A percentile compares a stretch with the other conserved stretches of the same genome.
These are phyloP conservation scores for Caenorhabditis latens DNA, from an alignment of 1,140 invertebrate species.

Conservation along the genomic window DNA sequence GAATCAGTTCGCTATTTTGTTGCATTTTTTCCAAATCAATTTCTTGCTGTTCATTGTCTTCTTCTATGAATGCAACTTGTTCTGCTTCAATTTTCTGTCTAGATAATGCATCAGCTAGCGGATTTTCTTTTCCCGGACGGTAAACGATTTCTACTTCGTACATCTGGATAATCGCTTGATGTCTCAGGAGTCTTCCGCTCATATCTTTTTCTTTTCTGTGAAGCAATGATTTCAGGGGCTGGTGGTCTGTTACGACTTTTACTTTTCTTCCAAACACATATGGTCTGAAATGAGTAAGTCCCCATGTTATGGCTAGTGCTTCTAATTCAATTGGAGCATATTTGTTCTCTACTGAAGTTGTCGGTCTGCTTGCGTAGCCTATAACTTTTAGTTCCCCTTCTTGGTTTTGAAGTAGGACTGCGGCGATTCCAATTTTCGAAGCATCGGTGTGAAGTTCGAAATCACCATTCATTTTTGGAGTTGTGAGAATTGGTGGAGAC, in stretches of 20 bases:
- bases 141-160: not conserved
- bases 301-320: not conserved
- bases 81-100: not conserved
- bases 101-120: not conserved
- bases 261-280: not conserved
- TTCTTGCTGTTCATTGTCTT: not conserved
- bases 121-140: not conserved
- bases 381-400: not conserved
- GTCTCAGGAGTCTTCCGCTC: not conserved
- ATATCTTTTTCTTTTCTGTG: constrained; percentile 12
- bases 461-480: not conserved
- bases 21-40: not conserved
- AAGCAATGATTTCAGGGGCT: not conserved
- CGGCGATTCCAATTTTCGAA: not conserved
- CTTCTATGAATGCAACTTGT: not conserved
- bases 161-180: not conserved
- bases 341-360: not conserved
- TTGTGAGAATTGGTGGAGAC: not conserved
- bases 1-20: not conserved
- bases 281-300: not conserved
- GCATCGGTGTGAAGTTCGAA: not conserved
- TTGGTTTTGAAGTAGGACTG: not conserved
- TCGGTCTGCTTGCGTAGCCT: not conserved
- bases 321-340: not conserved
- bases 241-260: not conserved